Conservation (phyloP, 2,888 invertebrate genomes). For the Crepidodera aurea region DNA sequence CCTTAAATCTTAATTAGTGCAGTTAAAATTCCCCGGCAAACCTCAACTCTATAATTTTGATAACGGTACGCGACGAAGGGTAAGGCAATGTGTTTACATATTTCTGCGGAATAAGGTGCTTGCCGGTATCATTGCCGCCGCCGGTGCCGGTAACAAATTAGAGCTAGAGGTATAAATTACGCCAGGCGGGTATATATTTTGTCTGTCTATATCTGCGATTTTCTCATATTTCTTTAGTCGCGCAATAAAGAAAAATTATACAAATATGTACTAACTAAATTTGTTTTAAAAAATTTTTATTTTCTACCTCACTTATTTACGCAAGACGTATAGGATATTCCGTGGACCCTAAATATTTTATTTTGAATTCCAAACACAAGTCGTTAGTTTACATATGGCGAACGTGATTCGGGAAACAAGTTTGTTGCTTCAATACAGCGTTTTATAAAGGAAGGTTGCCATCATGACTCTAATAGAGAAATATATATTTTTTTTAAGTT, state of each 20-base stretch:
- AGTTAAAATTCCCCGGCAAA: slow-evolving; percentile 51
- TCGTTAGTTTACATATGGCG: slow-evolving; percentile 60
- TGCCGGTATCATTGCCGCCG: slow-evolving; percentile 14
- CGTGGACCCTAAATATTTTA: slow-evolving; percentile 59
- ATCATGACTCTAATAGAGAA: not conserved
- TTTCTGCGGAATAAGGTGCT: slow-evolving; percentile 54
- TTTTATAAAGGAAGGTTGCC: not conserved
- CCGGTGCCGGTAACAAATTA: slow-evolving; percentile 57
- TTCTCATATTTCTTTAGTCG: too few species aligned
- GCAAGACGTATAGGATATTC: slow-evolving; percentile 54
- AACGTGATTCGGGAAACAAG: slow-evolving; percentile 56
- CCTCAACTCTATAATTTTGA: slow-evolving; percentile 54
- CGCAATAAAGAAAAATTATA: too few species aligned
- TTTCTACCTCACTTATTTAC: slow-evolving; percentile 48
- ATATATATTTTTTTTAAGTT: not conserved
- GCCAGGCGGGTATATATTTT: too few species aligned
- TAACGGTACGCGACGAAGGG: slow-evolving; percentile 48
- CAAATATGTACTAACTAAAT: too few species aligned
- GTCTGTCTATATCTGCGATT: too few species aligned
- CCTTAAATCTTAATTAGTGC: slow-evolving; percentile 49
- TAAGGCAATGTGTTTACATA: slow-evolving; percentile 55
- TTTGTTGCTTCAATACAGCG: slow-evolving; percentile 13
- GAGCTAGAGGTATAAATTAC: slow-evolving; percentile 55
- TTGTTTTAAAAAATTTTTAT: slow-evolving; percentile 42
- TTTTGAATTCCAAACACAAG: slow-evolving; percentile 55